A percentile compares a stretch with the other conserved stretches of the same genome.
phyloP scores from a whole-genome alignment of 1,140 invertebrate species.

The Bombus terrestris region DNA sequence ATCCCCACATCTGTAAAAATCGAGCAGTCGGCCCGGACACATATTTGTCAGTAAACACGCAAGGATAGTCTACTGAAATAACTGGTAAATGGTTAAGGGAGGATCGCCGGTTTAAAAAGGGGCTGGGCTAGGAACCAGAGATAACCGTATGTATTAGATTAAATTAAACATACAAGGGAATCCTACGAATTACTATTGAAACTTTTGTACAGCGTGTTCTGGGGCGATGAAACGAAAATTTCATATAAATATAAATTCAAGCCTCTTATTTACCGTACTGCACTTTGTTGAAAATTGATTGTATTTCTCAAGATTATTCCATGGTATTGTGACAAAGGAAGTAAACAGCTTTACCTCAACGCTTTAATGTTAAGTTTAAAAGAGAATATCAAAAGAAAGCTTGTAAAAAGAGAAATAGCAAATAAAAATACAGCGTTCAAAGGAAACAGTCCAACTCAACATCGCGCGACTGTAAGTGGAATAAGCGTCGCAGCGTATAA shows the following conservation, averaged over 20 bases:
- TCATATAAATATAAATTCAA: neutral
- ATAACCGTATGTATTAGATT: neutral
- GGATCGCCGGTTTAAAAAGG: neutral
- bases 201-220: neutral
- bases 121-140: neutral
- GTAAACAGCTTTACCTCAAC: neutral
- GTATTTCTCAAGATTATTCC: no score
- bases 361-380: neutral
- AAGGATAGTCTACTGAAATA: neutral
- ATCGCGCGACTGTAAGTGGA: neutral
- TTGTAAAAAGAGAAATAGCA: neutral
- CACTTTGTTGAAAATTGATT: neutral
- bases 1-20: conserved; percentile 96
- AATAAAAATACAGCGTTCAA: neutral
- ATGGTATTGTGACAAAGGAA: no score
- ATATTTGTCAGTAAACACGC: conserved; percentile 51
- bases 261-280: neutral
- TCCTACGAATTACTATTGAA: neutral
- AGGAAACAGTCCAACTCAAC: neutral
- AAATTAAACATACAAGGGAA: neutral
- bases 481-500: neutral
- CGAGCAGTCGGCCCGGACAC: conserved; percentile 77
- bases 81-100: neutral
- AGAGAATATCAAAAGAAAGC: no score
- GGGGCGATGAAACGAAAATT: neutral